These are phyloP conservation scores for Eurosta solidaginis DNA, from an alignment of 1,140 invertebrate genomes.

Conservation along the genomic window DNA sequence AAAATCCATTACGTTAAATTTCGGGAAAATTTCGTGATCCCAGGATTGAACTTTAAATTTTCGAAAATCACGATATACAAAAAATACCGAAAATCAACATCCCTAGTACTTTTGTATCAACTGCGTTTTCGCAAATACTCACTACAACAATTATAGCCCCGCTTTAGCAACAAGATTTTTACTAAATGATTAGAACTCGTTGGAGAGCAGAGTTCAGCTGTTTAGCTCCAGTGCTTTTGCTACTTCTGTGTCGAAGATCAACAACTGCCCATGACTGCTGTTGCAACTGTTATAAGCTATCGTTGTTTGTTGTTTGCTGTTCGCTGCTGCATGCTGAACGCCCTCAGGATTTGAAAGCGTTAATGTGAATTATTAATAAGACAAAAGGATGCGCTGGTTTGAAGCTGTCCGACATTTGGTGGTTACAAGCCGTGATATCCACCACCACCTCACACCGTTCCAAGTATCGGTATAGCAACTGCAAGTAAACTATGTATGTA, in stretches of 20 bases:
- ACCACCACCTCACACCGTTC: neutral
- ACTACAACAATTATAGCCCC: too few species aligned
- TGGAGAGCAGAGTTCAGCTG: neutral
- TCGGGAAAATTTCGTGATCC: too few species aligned
- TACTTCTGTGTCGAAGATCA: neutral
- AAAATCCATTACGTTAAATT: too few species aligned
- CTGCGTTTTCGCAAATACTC: slow-evolving; percentile 5
- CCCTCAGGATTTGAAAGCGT: slow-evolving; percentile 56
- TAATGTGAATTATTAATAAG: slow-evolving; percentile 61
- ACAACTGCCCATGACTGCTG: neutral
- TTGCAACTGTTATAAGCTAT: neutral
- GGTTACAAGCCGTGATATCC: neutral
- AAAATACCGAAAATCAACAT: too few species aligned
- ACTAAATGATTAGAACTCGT: neutral
- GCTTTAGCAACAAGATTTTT: slow-evolving; percentile 3
- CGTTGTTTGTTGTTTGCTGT: neutral
- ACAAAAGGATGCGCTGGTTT: slow-evolving; percentile 57
- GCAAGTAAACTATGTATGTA: slow-evolving; percentile 20
- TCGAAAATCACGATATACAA: too few species aligned
- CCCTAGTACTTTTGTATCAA: too few species aligned
- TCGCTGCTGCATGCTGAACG: neutral
- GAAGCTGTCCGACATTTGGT: slow-evolving; percentile 39
- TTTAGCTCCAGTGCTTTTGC: neutral
- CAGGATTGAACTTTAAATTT: too few species aligned
- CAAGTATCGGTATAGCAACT: neutral